Evolutionary conservation across 2,113 vertebrate genomes (phyloP), one percentile per base, ranked within the genome.

Genomic region (Sardina pilchardus): DNA sequence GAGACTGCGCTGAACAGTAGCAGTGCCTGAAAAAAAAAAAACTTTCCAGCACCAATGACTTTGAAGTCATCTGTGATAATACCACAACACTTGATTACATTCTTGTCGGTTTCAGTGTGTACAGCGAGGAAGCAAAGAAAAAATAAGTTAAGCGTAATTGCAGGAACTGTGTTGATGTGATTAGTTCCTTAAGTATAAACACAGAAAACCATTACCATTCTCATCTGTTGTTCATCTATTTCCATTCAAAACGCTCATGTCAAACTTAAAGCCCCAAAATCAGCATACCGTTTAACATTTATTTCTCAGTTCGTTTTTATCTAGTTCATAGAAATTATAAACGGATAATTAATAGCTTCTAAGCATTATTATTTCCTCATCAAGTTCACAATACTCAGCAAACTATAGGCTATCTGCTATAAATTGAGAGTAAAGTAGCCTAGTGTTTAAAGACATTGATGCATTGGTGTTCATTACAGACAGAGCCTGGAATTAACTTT

Each of bases 71-170:
- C 86, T 86, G 84, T 89, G 88, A 90, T 92, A 90, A 90, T 86
- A 85, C 85, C 86, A 87, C 89, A 84, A 85, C 86, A 85, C 90
- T 87, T 85, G 87, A 90, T 84, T 90, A 84, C 89, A 53, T 90
- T 88, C 85, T 85, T 88, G 88, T 89, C 90, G 82, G 81, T 88
- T 88, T 89, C 82, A 84, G 84, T 89, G 90, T 87, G 88, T 92
- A 88, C 88, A 87, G 83, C 85, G 88, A 90, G 86, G 92, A 93
- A 90, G 85, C 85, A 83, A 91, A 93, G 89, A 94, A 93, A 92
- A 94, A 94, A 95, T 94, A 95, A 94, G 93, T 92, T 88, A 89
- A 86, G 90, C 90, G 89, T 94, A 91, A 94, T 94, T 94, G 90
- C 88, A 88, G 88, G 87, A 87, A 89, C 87, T 87, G 87, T 95